Conservation (phyloP, 92 coral and sea anemone species). For the Pocillopora grandis region DNA sequence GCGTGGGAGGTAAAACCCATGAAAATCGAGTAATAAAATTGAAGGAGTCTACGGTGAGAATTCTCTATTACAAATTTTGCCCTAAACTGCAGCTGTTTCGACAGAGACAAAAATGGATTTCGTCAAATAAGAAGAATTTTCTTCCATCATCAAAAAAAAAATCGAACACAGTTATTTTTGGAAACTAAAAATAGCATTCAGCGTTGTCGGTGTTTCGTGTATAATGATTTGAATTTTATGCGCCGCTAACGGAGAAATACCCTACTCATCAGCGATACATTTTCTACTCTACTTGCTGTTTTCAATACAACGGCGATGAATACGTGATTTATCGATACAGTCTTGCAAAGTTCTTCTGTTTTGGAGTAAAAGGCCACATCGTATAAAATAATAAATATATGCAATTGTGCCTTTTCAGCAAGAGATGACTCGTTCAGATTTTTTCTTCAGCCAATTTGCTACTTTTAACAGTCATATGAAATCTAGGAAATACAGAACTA, state of each 20-base stretch:
- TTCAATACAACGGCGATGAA: slow-evolving; percentile 8
- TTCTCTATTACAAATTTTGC: slow-evolving; percentile 33
- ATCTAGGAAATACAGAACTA: slow-evolving; percentile 1
- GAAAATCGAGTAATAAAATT: slow-evolving; percentile 41
- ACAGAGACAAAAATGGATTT: slow-evolving; percentile 12
- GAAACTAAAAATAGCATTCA: slow-evolving; percentile 36
- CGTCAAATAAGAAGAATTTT: slow-evolving; percentile 21
- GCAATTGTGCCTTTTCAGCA: not conserved
- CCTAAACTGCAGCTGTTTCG: slow-evolving; percentile 35
- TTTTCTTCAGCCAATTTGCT: not conserved
- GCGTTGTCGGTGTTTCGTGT: slow-evolving; percentile 23
- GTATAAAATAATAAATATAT: slow-evolving; percentile 1
- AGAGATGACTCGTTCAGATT: not conserved
- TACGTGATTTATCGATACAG: not conserved
- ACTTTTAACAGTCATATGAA: not conserved
- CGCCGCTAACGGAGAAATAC: slow-evolving; percentile 30
- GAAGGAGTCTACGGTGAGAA: slow-evolving; percentile 25
- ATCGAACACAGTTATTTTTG: slow-evolving; percentile 29
- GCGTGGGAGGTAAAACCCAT: slow-evolving; percentile 36
- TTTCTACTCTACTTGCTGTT: not conserved
- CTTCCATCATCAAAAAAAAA: slow-evolving; percentile 13
- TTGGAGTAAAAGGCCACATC: not conserved
- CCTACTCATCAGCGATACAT: not conserved
- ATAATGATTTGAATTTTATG: slow-evolving; percentile 31
- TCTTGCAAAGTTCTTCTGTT: not conserved